Evolutionary conservation across 2,113 vertebrate genomes (phyloP).

Genomic region (Leptocoma aspasia): DNA sequence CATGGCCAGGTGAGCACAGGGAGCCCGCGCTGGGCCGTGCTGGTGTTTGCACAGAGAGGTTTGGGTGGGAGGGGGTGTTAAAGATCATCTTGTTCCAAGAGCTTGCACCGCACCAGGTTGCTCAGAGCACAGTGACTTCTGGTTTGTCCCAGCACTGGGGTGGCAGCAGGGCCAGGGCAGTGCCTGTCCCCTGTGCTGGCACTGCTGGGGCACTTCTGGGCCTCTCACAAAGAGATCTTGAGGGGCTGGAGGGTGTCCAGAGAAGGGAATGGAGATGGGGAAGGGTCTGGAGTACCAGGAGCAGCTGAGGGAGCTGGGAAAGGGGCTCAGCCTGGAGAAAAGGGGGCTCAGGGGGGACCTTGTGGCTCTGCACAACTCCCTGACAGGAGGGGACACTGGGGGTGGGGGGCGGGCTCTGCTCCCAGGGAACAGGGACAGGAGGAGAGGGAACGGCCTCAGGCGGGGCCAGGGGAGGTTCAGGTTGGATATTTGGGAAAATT

Average conservation of each 20-base stretch:
- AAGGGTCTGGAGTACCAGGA: not conserved
- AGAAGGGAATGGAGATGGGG: accelerated
- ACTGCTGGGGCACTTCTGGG: accelerated
- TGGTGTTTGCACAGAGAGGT: accelerated
- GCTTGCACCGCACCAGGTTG: not conserved
- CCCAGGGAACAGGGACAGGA: not conserved
- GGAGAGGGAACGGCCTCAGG: accelerated
- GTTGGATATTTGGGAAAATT: accelerated
- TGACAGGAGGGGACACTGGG: not conserved
- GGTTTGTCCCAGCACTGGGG: not conserved
- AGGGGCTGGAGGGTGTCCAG: not conserved
- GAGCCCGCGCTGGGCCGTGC: accelerated
- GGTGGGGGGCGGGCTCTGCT: not conserved
- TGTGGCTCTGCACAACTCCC: not conserved
- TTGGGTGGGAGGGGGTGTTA: not conserved
- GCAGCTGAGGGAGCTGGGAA: not conserved
- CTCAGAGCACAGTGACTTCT: not conserved
- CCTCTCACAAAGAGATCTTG: accelerated
- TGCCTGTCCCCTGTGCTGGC: not conserved
- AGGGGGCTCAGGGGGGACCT: not conserved
- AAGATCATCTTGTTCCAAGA: not conserved
- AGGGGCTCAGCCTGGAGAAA: not conserved
- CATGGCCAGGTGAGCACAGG: accelerated
- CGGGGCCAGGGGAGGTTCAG: accelerated
- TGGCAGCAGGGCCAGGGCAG: not conserved